A percentile compares a stretch with the other conserved stretches of the same genome.
Evolutionary conservation across 2,797 vertebrate genomes (phyloP).

Genomic region (Parauchenoglanis ngamensis): DNA sequence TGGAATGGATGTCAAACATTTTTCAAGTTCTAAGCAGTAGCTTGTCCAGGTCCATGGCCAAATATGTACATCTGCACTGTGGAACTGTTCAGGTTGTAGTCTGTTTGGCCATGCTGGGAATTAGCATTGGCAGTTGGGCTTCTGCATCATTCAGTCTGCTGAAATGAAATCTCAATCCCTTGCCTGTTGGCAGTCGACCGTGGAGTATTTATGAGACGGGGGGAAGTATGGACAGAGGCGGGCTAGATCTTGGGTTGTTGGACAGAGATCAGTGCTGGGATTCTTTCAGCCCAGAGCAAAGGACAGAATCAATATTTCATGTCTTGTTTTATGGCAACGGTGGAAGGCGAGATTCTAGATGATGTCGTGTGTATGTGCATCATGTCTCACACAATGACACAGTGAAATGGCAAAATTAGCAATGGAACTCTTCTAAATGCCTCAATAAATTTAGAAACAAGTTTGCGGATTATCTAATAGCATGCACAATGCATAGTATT

Average conservation of each 20-base stretch:
- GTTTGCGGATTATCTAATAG: not conserved
- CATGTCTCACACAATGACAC: not conserved
- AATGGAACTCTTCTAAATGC: not conserved
- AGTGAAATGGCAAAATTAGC: not conserved
- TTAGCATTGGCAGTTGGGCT: conserved; percentile 46
- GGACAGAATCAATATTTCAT: conserved; percentile 33
- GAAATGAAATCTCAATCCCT: conserved; percentile 72
- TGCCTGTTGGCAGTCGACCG: conserved; percentile 57
- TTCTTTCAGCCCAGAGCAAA: conserved; percentile 13
- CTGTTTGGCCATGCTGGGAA: conserved; percentile 64
- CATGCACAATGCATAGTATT: not conserved
- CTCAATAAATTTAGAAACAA: not conserved
- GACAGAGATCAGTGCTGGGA: conserved; percentile 32
- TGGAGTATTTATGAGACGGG: conserved; percentile 61
- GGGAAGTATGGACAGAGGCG: conserved; percentile 46
- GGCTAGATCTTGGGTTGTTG: conserved; percentile 13
- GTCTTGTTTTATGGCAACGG: conserved; percentile 30
- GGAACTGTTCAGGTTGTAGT: conserved; percentile 27
- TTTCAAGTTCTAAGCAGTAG: not conserved
- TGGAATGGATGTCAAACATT: not conserved
- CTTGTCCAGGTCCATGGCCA: not conserved
- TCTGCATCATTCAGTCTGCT: conserved; percentile 62
- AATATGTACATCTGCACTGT: not conserved
- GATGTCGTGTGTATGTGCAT: not conserved
- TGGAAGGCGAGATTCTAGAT: not conserved